Evolutionary conservation across 2,113 vertebrate species (phyloP).

Genomic region (Percopsis transmontana): DNA sequence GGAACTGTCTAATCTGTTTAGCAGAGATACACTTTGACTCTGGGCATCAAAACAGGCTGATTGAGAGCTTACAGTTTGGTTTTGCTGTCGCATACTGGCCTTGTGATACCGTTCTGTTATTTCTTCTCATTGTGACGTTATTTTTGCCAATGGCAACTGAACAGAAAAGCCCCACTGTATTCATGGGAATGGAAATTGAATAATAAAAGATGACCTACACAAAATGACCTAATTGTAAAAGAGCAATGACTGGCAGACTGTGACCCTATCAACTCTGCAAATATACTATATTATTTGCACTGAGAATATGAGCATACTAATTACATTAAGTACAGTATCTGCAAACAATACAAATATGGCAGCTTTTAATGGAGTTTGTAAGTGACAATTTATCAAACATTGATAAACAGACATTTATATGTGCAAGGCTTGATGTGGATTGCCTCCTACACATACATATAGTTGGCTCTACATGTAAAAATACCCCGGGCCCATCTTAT

Average conservation of each 20-base stretch:
- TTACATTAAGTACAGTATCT: background rate
- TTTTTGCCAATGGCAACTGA: background rate
- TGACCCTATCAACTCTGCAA: no score
- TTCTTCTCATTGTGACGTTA: background rate
- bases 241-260: no score
- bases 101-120: slow-evolving; percentile 3
- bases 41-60: no score
- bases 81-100: background rate
- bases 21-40: background rate
- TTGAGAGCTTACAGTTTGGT: background rate
- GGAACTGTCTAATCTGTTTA: no score
- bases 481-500: no score
- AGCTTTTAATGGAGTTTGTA: background rate
- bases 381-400: background rate
- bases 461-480: no score
- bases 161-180: background rate
- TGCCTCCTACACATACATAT: background rate
- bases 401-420: no score
- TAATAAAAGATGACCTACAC: no score
- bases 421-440: background rate
- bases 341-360: background rate
- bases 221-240: no score
- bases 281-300: no score
- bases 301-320: no score
- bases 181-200: no score